Base-by-base conservation (phyloP, 2,797 vertebrate genomes). In the Agapornis canus region DNA sequence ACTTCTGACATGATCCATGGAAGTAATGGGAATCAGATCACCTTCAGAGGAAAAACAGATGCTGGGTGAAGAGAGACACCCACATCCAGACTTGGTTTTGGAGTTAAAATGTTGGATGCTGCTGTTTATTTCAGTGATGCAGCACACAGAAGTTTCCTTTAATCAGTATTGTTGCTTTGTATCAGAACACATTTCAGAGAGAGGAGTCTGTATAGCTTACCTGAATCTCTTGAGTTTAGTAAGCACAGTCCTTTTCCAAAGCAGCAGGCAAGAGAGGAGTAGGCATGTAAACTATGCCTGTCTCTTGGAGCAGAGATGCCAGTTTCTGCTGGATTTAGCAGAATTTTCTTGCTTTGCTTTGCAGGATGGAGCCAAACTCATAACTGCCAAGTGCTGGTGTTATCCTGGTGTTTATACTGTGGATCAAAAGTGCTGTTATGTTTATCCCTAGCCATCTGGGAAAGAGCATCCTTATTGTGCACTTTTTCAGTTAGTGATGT, bases 361-460 rank as follows among this genome's bases (percentile, higher is more conserved):
- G 90, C 6, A 13, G 39, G 48, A 39, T n/a, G 21, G 17, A 66
- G 78, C 79, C 86, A 79, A 56, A 77, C 56, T 45, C 56, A 49
- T 22, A 80, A 91, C 42, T 86, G 66, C 79, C 13, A 2, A 47
- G 52, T 68, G 35, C 66, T 82, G 73, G 43, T 5, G 29, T 83
- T 70, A 47, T 40, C 75, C 89, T 82, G 66, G 48, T 90, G 51
- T 91, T 96, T 95, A 82, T 54, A 22, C 13, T 29, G 22, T 35
- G 78, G 66, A 84, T 95, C 86, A 82, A 29, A 94, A 93, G 73
- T 82, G 68, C 42, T 77, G 56, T 92, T 82, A 35, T 83, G 77
- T 91, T 94, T 95, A 91, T 88, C 57, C 60, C 22, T 27, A 39
- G 32, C n/a, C 71, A 85, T 82, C 78, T 66, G 87, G 65, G 65